Evolutionary conservation across 2,888 invertebrate species (phyloP), one percentile per base, ranked within the genome.

Genomic region (Caenorhabditis sp.): DNA sequence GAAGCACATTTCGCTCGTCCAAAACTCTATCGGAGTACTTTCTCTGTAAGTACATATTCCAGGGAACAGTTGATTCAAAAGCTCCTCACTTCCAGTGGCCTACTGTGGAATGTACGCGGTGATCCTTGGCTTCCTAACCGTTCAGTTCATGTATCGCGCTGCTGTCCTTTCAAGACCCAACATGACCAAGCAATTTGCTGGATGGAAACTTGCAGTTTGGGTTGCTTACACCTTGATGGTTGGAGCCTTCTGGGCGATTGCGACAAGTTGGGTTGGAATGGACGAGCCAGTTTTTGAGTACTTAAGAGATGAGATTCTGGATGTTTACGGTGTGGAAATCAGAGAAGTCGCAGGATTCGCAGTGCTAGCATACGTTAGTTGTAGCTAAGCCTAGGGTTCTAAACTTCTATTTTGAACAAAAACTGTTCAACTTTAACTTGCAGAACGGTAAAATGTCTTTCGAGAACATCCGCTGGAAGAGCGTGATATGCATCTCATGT

Each of bases 381-480:
- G n/a, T n/a, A n/a, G n/a, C n/a, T n/a, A n/a, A n/a, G n/a, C n/a
- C n/a, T n/a, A n/a, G n/a, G n/a, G n/a, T n/a, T n/a, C n/a, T n/a
- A n/a, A n/a, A n/a, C n/a, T n/a, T n/a, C n/a, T n/a, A n/a, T n/a
- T n/a, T n/a, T n/a, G n/a, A n/a, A n/a, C n/a, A n/a, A n/a, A n/a
- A n/a, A n/a, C n/a, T n/a, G n/a, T n/a, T n/a, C n/a, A n/a, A n/a
- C n/a, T n/a, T n/a, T n/a, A n/a, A n/a, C n/a, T n/a, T n/a, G n/a
- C n/a, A n/a, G n/a, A n/a, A n/a, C n/a, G n/a, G n/a, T n/a, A n/a
- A n/a, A n/a, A n/a, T n/a, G n/a, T n/a, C n/a, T n/a, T n/a, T n/a
- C n/a, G n/a, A n/a, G n/a, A 51, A 1, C 0, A 8, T 70, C 18
- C 60, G 69, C 0, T 70, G 60, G 69, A 70, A 69, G 13, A 69